Conservation (phyloP, 2,888 invertebrate genomes). For the Odiellus spinosus region DNA sequence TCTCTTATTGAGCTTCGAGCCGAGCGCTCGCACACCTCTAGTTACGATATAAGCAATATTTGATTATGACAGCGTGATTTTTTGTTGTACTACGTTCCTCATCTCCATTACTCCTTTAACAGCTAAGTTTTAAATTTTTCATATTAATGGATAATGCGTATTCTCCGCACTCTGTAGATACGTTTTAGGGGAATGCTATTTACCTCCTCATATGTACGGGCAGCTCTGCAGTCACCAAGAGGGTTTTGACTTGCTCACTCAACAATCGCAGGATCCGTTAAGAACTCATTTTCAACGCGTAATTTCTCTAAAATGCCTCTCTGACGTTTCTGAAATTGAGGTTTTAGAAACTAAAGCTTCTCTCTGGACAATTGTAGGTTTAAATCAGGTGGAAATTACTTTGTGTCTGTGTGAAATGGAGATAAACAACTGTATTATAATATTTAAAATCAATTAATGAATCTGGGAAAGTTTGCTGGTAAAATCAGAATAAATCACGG, state of each 20-base stretch:
- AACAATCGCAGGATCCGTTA: slow-evolving; percentile 20
- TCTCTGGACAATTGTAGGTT: slow-evolving; percentile 53
- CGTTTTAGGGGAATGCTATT: slow-evolving; percentile 25
- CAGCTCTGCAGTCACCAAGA: slow-evolving; percentile 54
- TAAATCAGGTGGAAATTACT: slow-evolving; percentile 1
- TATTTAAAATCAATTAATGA: too few relatives aligned
- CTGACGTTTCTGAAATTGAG: slow-evolving; percentile 21
- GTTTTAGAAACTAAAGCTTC: slow-evolving; percentile 65
- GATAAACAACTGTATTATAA: too few relatives aligned
- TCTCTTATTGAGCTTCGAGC: too few relatives aligned
- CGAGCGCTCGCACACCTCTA: too few relatives aligned
- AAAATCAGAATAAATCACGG: too few relatives aligned
- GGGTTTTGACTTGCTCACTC: slow-evolving; percentile 30
- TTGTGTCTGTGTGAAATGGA: neutral
- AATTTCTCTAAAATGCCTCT: too few relatives aligned
- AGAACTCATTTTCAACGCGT: slow-evolving; percentile 8
- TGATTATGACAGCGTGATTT: too few relatives aligned
- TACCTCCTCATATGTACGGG: slow-evolving; percentile 64
- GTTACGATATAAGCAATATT: too few relatives aligned
- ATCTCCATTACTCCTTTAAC: too few relatives aligned
- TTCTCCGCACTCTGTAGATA: slow-evolving; percentile 20
- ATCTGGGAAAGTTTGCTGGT: too few relatives aligned
- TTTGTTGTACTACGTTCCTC: too few relatives aligned
- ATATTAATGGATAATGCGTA: neutral
- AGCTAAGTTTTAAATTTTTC: too few relatives aligned